These are phyloP conservation scores for Catamblyrhynchus diadema DNA, from an alignment of 2,797 vertebrate species.

Conservation along the genomic window DNA sequence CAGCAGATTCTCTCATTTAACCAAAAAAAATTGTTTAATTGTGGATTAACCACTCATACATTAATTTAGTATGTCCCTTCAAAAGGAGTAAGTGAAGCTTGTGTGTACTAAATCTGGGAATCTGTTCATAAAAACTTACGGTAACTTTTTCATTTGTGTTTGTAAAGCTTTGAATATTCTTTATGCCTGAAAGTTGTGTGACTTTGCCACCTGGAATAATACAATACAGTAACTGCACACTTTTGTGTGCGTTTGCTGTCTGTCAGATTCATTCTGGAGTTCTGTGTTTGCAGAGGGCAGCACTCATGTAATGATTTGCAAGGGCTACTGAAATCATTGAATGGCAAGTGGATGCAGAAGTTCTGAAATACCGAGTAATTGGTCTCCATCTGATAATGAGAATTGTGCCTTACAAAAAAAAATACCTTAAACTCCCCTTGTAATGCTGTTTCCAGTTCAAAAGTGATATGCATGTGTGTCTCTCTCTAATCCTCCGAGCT, in stretches of 20 bases:
- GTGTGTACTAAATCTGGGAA: constrained; percentile 19
- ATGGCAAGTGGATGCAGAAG: constrained; percentile 22
- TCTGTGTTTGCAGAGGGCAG: constrained; percentile 13
- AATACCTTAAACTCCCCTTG: constrained; percentile 68
- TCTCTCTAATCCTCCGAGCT: constrained; percentile 93
- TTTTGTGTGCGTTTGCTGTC: not conserved
- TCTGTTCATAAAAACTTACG: not conserved
- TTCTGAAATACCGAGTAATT: constrained; percentile 47
- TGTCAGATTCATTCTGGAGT: not conserved
- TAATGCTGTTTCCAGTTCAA: constrained; percentile 80
- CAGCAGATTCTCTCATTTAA: constrained; percentile 41
- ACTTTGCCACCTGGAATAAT: not conserved
- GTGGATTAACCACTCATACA: not conserved
- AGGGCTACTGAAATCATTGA: constrained; percentile 26
- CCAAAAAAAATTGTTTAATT: constrained; percentile 1
- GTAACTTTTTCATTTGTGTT: not conserved
- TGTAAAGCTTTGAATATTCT: not conserved
- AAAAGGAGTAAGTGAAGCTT: not conserved
- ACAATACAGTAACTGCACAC: not conserved
- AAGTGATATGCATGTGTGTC: constrained; percentile 78
- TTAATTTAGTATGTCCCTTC: not conserved
- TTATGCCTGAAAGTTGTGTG: constrained; percentile 6
- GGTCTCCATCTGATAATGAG: constrained; percentile 61
- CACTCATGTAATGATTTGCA: constrained; percentile 5
- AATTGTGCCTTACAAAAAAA: constrained; percentile 65